Evolutionary conservation across 2,888 invertebrate species (phyloP).

Genomic region (Chrysina gloriosa): DNA sequence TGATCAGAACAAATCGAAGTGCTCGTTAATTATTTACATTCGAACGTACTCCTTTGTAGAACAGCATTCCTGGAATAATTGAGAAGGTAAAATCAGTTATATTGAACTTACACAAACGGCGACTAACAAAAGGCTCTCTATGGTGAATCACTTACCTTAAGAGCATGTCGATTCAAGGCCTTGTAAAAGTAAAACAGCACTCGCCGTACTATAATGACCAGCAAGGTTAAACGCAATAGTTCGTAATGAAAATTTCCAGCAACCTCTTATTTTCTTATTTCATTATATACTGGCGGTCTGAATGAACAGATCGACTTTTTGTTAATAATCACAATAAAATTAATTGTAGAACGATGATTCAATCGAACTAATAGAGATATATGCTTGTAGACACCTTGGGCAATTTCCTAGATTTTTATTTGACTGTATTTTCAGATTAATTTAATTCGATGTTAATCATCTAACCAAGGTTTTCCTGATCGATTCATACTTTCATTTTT

Average conservation of each 20-base stretch:
- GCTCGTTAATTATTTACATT: not conserved
- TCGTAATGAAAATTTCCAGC: not conserved
- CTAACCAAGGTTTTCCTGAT: too few relatives aligned
- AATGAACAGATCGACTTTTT: not conserved
- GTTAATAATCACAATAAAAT: not conserved
- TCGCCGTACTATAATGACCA: not conserved
- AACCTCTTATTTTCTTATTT: not conserved
- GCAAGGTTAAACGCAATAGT: not conserved
- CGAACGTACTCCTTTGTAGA: constrained; percentile 4
- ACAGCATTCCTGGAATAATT: constrained; percentile 11
- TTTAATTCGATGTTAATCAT: too few relatives aligned
- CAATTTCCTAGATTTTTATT: too few relatives aligned
- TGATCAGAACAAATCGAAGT: too few relatives aligned
- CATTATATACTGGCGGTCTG: too few relatives aligned
- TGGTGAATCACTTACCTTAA: constrained; percentile 1
- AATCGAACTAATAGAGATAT: too few relatives aligned
- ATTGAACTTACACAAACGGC: constrained; percentile 2
- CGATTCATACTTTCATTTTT: too few relatives aligned
- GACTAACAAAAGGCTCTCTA: constrained; percentile 6
- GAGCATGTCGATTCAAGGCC: not conserved
- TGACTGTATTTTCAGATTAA: too few relatives aligned
- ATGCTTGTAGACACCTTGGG: too few relatives aligned
- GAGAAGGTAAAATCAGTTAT: constrained; percentile 20
- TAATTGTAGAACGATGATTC: too few relatives aligned
- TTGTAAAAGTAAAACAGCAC: constrained; percentile 2